Percentiles rank a stretch among this genome's conserved stretches.
Evolutionary conservation across 2,888 invertebrate genomes (phyloP).

Genomic region (Mimachlamys varia): DNA sequence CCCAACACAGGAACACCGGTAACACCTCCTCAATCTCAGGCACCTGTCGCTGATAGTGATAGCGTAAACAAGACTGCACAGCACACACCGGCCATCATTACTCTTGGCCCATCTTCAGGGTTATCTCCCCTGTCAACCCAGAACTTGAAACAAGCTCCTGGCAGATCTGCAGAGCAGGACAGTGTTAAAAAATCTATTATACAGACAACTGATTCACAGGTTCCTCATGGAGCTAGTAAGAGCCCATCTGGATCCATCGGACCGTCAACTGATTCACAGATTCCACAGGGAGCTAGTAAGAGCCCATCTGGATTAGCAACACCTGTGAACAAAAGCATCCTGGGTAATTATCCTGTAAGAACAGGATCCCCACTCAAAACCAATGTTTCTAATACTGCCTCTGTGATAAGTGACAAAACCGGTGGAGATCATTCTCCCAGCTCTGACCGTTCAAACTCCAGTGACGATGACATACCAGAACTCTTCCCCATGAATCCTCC

Average conservation of each 20-base stretch:
- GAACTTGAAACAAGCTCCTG: background rate
- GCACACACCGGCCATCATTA: background rate
- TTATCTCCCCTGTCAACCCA: background rate
- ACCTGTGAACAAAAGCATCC: background rate
- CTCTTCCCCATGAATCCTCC: constrained; percentile 15
- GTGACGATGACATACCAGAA: constrained; percentile 14
- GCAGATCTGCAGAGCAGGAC: background rate
- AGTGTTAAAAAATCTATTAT: background rate
- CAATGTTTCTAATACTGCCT: background rate
- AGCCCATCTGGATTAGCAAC: background rate
- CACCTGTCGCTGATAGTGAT: background rate
- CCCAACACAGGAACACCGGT: background rate
- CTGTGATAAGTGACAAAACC: background rate
- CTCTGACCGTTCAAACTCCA: background rate
- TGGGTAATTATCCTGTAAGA: background rate
- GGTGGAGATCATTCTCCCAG: background rate
- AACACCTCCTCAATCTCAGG: background rate
- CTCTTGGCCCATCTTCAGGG: background rate
- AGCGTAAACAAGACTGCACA: background rate
- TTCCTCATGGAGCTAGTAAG: background rate
- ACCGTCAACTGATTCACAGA: background rate
- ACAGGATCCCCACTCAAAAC: background rate
- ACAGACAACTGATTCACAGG: background rate
- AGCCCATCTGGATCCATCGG: background rate
- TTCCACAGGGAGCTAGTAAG: background rate